Conservation (phyloP, 2,888 invertebrate genomes). For the Luffia ferchaultella region DNA sequence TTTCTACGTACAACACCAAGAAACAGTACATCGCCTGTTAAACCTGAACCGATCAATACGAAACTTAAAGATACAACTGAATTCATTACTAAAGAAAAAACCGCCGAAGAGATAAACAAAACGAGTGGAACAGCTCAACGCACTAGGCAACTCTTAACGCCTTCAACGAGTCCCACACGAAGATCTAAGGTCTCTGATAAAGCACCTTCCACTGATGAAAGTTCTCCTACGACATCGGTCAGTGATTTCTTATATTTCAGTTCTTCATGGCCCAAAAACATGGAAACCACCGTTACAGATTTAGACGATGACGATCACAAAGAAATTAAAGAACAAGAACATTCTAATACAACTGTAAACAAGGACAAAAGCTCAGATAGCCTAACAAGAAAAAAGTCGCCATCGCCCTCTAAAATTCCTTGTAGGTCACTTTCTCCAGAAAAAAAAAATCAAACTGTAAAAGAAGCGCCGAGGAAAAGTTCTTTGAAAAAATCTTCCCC, state of each 20-base stretch:
- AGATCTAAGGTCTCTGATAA: constrained; percentile 34
- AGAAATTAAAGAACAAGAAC: constrained; percentile 21
- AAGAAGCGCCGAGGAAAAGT: constrained; percentile 51
- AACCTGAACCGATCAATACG: too few relatives aligned
- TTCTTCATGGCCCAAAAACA: constrained; percentile 31
- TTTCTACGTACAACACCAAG: too few relatives aligned
- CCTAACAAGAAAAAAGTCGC: constrained; percentile 25
- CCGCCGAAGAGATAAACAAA: constrained; percentile 33
- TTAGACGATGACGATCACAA: constrained; percentile 35
- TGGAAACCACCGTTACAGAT: constrained; percentile 32
- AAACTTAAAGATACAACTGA: constrained; percentile 34
- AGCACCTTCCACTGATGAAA: constrained; percentile 47
- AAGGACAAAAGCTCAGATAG: neutral
- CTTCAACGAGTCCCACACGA: constrained; percentile 59
- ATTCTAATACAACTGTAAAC: constrained; percentile 14
- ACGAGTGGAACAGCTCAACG: constrained; percentile 24
- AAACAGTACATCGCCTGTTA: too few relatives aligned
- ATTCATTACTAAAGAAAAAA: constrained; percentile 36
- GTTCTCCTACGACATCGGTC: constrained; percentile 62
- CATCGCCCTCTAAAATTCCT: constrained; percentile 49
- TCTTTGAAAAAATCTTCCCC: constrained; percentile 49
- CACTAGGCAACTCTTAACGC: constrained; percentile 48
- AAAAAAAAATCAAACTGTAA: constrained; percentile 29
- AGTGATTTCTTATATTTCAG: constrained; percentile 62
- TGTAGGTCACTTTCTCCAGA: constrained; percentile 48